A percentile compares a stretch with the other conserved stretches of the same genome.
Conservation (phyloP, 2,888 invertebrate species). For the Melinopterus prodromus region DNA sequence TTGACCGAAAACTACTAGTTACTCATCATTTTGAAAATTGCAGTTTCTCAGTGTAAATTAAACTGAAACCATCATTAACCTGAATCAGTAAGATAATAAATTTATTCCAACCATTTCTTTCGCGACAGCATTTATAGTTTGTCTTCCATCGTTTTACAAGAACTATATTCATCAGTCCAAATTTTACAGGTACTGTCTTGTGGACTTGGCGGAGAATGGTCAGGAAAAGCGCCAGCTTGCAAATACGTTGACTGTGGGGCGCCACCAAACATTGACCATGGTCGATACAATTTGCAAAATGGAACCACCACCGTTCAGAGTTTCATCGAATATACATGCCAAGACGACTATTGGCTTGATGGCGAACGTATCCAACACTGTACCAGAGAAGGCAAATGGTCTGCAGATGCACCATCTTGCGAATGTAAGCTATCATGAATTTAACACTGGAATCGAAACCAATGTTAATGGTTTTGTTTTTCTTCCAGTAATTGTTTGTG, state of each 20-base stretch:
- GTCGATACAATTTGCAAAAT: conserved; percentile 75
- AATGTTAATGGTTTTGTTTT: neutral
- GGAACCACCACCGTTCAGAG: conserved; percentile 85
- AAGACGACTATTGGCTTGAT: conserved; percentile 84
- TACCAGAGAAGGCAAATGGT: conserved; percentile 88
- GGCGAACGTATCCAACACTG: conserved; percentile 75
- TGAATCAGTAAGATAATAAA: no score
- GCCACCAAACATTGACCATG: conserved; percentile 81
- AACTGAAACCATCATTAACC: no score
- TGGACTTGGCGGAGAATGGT: conserved; percentile 87
- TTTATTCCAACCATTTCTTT: neutral
- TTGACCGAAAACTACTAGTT: no score
- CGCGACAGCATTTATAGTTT: neutral
- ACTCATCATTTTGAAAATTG: no score
- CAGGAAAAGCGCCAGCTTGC: conserved; percentile 80
- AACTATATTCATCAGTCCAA: neutral
- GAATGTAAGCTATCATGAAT: conserved; percentile 68
- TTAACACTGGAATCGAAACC: neutral
- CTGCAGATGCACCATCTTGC: conserved; percentile 84
- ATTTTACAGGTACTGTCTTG: conserved; percentile 75
- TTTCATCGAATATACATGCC: conserved; percentile 80
- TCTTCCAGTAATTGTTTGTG: conserved; percentile 80
- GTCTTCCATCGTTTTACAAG: neutral
- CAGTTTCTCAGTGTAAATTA: no score
- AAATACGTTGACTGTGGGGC: conserved; percentile 88